A percentile compares a stretch with the other conserved stretches of the same genome.
Evolutionary conservation across 1,140 invertebrate species (phyloP).

Genomic region (Drosophila ogumai): DNA sequence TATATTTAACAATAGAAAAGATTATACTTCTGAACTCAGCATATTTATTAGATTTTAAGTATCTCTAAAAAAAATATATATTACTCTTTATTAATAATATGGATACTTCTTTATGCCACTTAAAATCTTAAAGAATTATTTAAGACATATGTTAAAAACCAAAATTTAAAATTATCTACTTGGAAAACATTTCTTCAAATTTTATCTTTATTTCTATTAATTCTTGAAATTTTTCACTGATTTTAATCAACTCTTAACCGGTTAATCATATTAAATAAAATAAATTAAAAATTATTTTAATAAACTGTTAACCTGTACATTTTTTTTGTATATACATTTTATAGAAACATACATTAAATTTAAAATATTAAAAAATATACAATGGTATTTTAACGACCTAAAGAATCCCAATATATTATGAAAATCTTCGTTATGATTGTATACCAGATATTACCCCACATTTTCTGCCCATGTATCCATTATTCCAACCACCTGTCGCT

Average conservation of each 20-base stretch:
- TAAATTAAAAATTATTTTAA: background rate
- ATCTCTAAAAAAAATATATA: no score
- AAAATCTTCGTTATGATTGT: background rate
- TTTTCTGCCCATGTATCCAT: slow-evolving; percentile 2
- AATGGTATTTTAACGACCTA: no score
- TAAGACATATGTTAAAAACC: no score
- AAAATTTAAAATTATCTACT: background rate
- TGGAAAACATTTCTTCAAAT: background rate
- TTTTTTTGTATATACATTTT: background rate
- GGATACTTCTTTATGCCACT: no score
- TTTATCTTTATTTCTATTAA: background rate
- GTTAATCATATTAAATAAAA: background rate
- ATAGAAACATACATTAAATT: background rate
- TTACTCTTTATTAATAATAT: no score
- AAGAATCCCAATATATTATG: accelerated
- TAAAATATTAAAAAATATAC: background rate
- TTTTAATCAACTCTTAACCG: no score
- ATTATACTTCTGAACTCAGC: background rate
- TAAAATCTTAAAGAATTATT: no score
- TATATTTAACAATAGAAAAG: background rate
- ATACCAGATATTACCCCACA: no score
- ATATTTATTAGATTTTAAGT: background rate
- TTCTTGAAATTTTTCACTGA: background rate
- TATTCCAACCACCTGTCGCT: slow-evolving; percentile 24
- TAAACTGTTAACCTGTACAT: background rate